These are phyloP conservation scores for Porites lobata DNA, from an alignment of 92 coral and sea anemone genomes.

Conservation along the genomic window DNA sequence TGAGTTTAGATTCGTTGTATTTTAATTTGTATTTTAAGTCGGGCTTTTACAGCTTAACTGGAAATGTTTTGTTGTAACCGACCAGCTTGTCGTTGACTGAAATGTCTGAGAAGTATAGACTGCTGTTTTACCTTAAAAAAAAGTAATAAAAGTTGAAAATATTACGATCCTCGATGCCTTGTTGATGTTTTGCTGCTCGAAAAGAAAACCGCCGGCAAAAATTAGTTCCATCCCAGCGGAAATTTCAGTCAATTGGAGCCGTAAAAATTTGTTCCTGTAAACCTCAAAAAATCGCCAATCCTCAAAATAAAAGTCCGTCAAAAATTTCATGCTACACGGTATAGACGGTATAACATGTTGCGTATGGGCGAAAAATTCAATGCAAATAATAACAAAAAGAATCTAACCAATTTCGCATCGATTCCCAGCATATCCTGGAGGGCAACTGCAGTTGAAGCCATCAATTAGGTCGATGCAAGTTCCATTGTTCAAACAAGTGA, in stretches of 20 bases:
- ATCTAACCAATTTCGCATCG: too few relatives aligned
- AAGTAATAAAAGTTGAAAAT: neutral
- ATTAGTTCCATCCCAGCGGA: neutral
- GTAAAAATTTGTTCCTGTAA: neutral
- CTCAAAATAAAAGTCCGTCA: neutral
- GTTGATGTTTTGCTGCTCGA: conserved; percentile 4
- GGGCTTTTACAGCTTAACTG: neutral
- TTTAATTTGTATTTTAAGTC: neutral
- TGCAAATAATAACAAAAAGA: too few relatives aligned
- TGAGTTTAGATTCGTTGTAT: neutral
- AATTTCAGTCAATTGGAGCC: neutral
- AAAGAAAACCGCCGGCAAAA: neutral
- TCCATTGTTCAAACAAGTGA: too few relatives aligned
- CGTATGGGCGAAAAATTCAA: too few relatives aligned
- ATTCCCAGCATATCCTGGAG: too few relatives aligned
- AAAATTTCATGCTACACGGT: too few relatives aligned
- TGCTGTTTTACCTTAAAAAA: neutral
- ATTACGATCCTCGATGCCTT: neutral
- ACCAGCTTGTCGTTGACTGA: conserved; percentile 8
- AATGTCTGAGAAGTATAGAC: conserved; percentile 1
- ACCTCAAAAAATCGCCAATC: too few relatives aligned
- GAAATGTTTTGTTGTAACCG: conserved; percentile 1
- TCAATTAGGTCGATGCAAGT: too few relatives aligned
- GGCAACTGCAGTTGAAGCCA: too few relatives aligned
- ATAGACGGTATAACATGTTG: too few relatives aligned